Base-by-base conservation (phyloP, 1,140 invertebrate species). In the Phthorimaea operculella region DNA sequence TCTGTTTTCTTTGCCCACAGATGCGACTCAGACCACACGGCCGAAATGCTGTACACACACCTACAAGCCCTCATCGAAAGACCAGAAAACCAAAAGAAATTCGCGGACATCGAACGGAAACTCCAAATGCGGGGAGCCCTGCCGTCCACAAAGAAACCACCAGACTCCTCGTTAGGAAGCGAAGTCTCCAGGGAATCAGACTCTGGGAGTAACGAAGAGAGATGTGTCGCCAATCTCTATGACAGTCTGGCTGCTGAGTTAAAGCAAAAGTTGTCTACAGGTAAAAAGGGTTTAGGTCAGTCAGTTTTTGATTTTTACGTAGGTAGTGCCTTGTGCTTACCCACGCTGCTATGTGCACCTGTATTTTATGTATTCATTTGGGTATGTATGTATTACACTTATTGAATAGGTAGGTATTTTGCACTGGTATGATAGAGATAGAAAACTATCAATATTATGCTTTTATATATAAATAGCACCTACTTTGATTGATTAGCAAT, bases 21-120 rank as follows among this genome's bases (percentile, higher is more conserved):
- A 82, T 99, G 96, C 81, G 97, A 98, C 79, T 96, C 95, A 11
- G 91, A 96, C 15, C 93, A 96, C 70, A 99, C 97, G 6, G 97
- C 97, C 0, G 88, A 92, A 54, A 89, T 96, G 58, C 88, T 98
- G 54, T 91, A 91, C 56, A 88, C 90, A 2, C 96, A 97, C 73
- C 80, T 98, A 48, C 91, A 94, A 72, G 89, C 91, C 9, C 83
- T 98, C 45, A 93, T 96, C 15, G 92, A 93, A 48, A 79, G 93
- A 44, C 93, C 94, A 33, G 95, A 96, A 64, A 96, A 95, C 83
- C 92, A 94, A 79, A 93, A 93, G 70, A 94, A 94, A 63, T 91
- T 95, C 66, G 89, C 90, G 5, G 93, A 93, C 68, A 90, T 95
- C n/a, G 92, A 94, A 72, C 86, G 89, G 36, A 88, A 86, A 59